Base-by-base conservation (phyloP, 2,888 invertebrate species). In the Arrhopalites spinosus region DNA sequence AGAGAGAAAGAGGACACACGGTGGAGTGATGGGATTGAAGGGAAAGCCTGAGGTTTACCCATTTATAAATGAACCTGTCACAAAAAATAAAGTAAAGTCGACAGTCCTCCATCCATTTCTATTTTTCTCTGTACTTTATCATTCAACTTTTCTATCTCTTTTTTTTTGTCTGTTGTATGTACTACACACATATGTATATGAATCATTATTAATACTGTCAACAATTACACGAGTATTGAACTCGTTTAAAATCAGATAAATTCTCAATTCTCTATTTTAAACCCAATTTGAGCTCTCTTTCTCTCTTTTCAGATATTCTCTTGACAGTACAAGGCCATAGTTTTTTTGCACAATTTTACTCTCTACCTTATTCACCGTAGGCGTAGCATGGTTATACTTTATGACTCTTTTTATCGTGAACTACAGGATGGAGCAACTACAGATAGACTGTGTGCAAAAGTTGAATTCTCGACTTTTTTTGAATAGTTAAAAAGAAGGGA, bases 61-160 rank as follows among this genome's bases (percentile, higher is more conserved):
- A 68, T 68, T 36, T 68, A 68, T 68, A 68, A 68, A 68, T 68
- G 68, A 68, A 13, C 50, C 50, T 68, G 68, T 68, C 68, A 68
- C 68, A 68, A 68, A 50, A 59, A 20, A 29, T 64, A 64, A 61
- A 64, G 64, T 13, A 64, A n/a, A n/a, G 29, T 64, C 43, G 7
- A 66, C 43, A 61, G 25, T 17, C 50, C 36, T 36, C 36, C 50
- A 11, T 50, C n/a, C 50, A 50, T 50, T 50, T 50, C n/a, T n/a
- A 50, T 50, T 50, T 50, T 50, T 50, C 29, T 2, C n/a, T 29
- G 13, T 2, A 3, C 63, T 63, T 15, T 29, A 2, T 63, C 27
- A 23, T 27, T 59, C 59, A 59, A 20, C 23, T 59, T 59, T 59
- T 59, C 13, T 11, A 36, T 7, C 11, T 36, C 36, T 36, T 36